Conservation (phyloP, 2,113 vertebrate species). For the Polypterus senegalus region DNA sequence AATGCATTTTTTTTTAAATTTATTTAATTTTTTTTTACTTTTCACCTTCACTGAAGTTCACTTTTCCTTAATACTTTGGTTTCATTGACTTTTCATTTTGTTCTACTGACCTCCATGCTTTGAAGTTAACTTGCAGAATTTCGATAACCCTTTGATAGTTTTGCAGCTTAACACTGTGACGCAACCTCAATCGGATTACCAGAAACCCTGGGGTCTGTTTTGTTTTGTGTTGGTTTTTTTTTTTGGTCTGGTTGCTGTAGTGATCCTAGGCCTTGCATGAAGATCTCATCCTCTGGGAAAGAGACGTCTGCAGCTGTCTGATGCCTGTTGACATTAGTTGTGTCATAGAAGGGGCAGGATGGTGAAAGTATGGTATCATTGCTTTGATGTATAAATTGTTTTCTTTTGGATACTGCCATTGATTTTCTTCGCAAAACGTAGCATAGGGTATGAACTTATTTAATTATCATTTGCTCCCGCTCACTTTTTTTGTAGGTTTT, state of each 20-base stretch:
- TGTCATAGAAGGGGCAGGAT: constrained; percentile 11
- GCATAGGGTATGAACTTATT: too few relatives aligned
- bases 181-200: constrained; percentile 53
- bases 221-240: constrained; percentile 35
- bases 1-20: background rate
- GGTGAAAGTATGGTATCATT: background rate
- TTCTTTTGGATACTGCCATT: too few relatives aligned
- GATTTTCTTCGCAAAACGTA: too few relatives aligned
- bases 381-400: too few relatives aligned
- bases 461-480: constrained; percentile 12
- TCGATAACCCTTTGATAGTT: constrained; percentile 52
- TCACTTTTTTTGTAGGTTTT: background rate
- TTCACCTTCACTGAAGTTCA: too few relatives aligned
- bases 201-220: constrained; percentile 39
- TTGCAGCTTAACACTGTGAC: constrained; percentile 46
- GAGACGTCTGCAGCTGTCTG: constrained; percentile 36
- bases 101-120: too few relatives aligned
- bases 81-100: too few relatives aligned
- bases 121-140: constrained; percentile 20
- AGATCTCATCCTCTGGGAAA: constrained; percentile 43
- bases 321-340: constrained; percentile 23
- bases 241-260: constrained; percentile 62
- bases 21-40: background rate
- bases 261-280: constrained; percentile 45
- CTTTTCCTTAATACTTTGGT: too few relatives aligned